Evolutionary conservation across 2,797 vertebrate species (phyloP).

Genomic region (Rhinatrema bivittatum): DNA sequence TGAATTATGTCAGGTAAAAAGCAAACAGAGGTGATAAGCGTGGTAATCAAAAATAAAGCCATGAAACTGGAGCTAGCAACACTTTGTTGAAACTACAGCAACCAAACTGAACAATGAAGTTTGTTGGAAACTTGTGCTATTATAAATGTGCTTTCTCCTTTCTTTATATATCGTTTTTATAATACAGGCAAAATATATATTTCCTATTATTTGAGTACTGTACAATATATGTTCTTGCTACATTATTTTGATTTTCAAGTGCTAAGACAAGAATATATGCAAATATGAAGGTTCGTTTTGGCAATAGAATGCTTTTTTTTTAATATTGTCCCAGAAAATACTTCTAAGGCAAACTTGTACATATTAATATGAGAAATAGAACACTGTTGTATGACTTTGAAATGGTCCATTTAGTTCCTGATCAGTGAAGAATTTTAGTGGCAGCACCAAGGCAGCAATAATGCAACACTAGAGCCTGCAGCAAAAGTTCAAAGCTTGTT

Average conservation of each 20-base stretch:
- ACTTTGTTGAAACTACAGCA: constrained; percentile 28
- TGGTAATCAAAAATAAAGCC: constrained; percentile 33
- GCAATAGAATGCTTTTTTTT: constrained; percentile 18
- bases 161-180: constrained; percentile 33
- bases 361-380: constrained; percentile 25
- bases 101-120: constrained; percentile 40
- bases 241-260: constrained; percentile 29
- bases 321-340: constrained; percentile 37
- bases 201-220: constrained; percentile 29
- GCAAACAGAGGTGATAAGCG: constrained; percentile 25
- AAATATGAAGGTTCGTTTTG: constrained; percentile 31
- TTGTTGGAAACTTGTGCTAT: constrained; percentile 60
- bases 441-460: neutral
- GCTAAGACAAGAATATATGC: constrained; percentile 20
- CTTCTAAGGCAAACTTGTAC: constrained; percentile 34
- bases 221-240: constrained; percentile 34
- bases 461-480: rapidly evolving
- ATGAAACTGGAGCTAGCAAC: constrained; percentile 31
- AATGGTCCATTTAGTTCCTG: constrained; percentile 8
- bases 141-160: constrained; percentile 60
- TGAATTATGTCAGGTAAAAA: neutral
- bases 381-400: constrained; percentile 7
- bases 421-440: constrained; percentile 14
- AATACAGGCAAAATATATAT: constrained; percentile 39
- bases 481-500: too few relatives aligned